phyloP scores from a whole-genome alignment of 2,888 invertebrate species.

The Bugulina stolonifera region DNA sequence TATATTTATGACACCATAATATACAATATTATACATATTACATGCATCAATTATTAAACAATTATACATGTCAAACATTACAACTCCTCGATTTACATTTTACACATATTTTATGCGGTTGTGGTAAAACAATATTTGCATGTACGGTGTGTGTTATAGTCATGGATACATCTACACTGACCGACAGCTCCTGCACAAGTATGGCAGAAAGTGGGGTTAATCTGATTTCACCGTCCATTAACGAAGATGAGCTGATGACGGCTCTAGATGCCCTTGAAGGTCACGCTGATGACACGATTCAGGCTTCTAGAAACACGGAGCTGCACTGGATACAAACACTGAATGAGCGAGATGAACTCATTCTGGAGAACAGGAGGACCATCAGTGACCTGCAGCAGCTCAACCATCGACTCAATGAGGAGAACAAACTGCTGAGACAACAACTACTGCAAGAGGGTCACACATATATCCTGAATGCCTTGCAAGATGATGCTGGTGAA shows the following conservation, averaged over 20 bases:
- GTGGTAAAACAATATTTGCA: no score
- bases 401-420: background rate
- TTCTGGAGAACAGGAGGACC: constrained; percentile 1
- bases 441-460: background rate
- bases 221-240: background rate
- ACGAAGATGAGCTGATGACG: constrained; percentile 9
- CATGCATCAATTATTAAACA: no score
- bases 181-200: background rate
- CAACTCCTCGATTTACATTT: no score
- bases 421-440: background rate
- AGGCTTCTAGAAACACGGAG: background rate
- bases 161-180: background rate
- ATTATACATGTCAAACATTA: no score
- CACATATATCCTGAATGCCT: background rate
- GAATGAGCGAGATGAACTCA: constrained; percentile 24
- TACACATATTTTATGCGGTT: no score
- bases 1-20: no score
- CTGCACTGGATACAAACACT: constrained; percentile 16
- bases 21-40: no score
- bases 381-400: background rate
- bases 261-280: constrained; percentile 15
- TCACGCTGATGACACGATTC: constrained; percentile 19
- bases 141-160: no score
- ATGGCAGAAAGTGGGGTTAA: background rate
- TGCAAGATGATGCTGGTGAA: constrained; percentile 19